A percentile compares a stretch with the other conserved stretches of the same genome.
These are phyloP conservation scores for Numenius arquata DNA, from an alignment of 2,113 vertebrate species.

Conservation along the genomic window DNA sequence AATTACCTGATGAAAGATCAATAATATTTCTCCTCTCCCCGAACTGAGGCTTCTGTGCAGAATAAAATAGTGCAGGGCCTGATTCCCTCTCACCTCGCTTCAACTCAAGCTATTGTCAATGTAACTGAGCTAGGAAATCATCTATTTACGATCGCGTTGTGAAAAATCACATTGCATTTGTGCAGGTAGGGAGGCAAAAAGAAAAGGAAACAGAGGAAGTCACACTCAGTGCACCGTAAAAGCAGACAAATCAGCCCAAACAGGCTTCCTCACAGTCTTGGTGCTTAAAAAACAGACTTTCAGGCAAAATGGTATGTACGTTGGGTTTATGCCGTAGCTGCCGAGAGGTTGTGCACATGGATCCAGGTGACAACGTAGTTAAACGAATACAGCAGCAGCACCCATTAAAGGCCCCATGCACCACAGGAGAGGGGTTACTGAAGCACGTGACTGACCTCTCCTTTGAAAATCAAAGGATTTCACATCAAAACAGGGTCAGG, in stretches of 20 bases:
- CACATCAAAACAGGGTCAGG: neutral
- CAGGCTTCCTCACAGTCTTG: neutral
- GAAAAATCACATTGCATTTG: neutral
- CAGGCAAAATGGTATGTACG: neutral
- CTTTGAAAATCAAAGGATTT: neutral
- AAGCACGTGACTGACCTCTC: neutral
- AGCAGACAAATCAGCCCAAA: neutral
- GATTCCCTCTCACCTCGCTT: neutral
- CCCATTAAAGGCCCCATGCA: neutral
- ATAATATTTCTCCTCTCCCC: constrained; percentile 30
- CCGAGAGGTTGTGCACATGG: neutral
- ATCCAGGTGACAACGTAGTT: neutral
- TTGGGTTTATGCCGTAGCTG: neutral
- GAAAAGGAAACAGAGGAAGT: neutral
- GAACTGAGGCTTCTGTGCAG: neutral
- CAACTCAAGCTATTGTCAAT: neutral
- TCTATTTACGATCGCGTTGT: neutral
- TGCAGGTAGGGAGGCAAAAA: neutral
- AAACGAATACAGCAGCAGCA: neutral
- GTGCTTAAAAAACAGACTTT: neutral
- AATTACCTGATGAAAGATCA: constrained; percentile 57
- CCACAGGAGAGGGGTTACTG: neutral
- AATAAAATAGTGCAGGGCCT: neutral
- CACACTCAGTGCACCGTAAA: neutral
- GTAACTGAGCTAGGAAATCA: neutral